phyloP scores from a whole-genome alignment of 2,888 invertebrate genomes.

The Sinodicranocentrus sp. region DNA sequence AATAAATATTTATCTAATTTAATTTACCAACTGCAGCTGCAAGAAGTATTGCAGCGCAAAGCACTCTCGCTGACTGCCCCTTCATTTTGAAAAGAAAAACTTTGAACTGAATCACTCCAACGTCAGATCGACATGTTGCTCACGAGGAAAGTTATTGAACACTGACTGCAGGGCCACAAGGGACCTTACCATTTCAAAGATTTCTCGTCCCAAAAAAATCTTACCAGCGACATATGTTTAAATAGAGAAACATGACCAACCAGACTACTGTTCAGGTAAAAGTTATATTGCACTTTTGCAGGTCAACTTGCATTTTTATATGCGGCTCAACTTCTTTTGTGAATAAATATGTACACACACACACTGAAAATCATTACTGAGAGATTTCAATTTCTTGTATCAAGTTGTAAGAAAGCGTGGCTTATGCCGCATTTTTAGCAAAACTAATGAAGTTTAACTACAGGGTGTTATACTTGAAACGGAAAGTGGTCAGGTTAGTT shows the following conservation, averaged over 20 bases:
- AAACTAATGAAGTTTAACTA: constrained; percentile 41
- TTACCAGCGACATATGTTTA: not conserved
- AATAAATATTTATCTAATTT: not conserved
- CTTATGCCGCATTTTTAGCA: too few species aligned
- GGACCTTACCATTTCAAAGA: constrained; percentile 30
- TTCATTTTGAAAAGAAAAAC: constrained; percentile 21
- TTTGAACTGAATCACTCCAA: constrained; percentile 1
- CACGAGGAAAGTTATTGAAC: not conserved
- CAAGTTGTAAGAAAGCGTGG: too few species aligned
- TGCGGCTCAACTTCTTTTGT: too few species aligned
- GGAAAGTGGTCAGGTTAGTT: constrained; percentile 50
- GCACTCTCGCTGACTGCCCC: constrained; percentile 18
- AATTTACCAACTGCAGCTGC: constrained; percentile 26
- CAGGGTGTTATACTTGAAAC: constrained; percentile 32
- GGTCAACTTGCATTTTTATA: too few species aligned
- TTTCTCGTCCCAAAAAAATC: constrained; percentile 39
- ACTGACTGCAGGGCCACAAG: constrained; percentile 24
- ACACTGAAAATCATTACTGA: not conserved
- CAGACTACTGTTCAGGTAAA: too few species aligned
- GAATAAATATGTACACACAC: not conserved
- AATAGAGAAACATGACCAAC: too few species aligned
- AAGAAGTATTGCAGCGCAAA: constrained; percentile 16
- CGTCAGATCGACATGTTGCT: constrained; percentile 18
- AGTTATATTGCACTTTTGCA: too few species aligned
- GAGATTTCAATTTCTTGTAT: too few species aligned